phyloP scores from a whole-genome alignment of 2,797 vertebrate species.

The Anas bahamensis region DNA sequence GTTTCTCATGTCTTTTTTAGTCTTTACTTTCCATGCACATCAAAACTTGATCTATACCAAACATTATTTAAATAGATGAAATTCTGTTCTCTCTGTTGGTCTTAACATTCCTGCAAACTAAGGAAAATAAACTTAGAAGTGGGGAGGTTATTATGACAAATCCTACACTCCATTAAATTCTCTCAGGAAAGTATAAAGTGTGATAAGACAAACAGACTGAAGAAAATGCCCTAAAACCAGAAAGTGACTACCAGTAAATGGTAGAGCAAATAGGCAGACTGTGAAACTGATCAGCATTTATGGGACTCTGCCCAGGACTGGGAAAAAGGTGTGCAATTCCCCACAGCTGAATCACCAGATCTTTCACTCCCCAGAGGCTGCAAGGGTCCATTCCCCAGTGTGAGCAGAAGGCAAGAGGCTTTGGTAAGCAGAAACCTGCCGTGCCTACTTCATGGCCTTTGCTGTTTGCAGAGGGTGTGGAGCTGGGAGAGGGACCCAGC shows the following conservation, averaged over 20 bases:
- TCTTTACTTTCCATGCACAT: background rate
- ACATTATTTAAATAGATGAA: background rate
- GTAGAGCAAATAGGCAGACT: background rate
- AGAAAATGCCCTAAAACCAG: background rate
- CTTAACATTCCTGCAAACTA: conserved; percentile 23
- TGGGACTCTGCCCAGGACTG: fast-evolving
- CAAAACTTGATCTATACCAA: background rate
- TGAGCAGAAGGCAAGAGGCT: background rate
- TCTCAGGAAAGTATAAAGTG: background rate
- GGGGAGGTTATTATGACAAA: conserved; percentile 1
- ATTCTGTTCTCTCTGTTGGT: background rate
- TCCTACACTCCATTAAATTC: conserved; percentile 45
- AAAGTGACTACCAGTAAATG: background rate
- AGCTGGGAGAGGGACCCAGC: background rate
- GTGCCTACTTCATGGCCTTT: background rate
- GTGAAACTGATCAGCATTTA: background rate
- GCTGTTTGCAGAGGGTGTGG: fast-evolving
- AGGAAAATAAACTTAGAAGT: conserved; percentile 34
- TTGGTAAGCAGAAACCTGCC: background rate
- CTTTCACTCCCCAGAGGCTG: fast-evolving
- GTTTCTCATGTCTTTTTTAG: background rate
- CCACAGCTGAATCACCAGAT: fast-evolving
- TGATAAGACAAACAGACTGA: background rate
- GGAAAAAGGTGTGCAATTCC: background rate
- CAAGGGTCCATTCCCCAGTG: background rate